phyloP scores from a whole-genome alignment of 2,113 vertebrate genomes.

The Oreochromis tanganicae region DNA sequence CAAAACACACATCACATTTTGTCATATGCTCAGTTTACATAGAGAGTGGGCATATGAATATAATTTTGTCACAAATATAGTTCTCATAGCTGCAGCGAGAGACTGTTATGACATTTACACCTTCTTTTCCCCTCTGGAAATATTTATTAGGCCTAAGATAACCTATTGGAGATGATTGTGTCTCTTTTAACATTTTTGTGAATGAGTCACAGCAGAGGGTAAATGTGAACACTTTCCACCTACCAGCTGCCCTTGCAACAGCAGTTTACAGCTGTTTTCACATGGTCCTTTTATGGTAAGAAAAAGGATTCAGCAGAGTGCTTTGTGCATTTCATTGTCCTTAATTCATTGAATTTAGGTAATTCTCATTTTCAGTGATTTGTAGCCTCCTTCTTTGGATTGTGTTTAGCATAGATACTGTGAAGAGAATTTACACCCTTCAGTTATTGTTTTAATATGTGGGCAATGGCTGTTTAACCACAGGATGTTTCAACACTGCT shows the following conservation, averaged over 20 bases:
- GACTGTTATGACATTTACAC: not conserved
- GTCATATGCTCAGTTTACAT: not conserved
- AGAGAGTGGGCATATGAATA: fast-evolving
- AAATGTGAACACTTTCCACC: not conserved
- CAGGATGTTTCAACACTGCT: not conserved
- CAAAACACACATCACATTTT: not conserved
- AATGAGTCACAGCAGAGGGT: not conserved
- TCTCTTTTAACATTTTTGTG: not conserved
- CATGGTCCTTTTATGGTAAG: fast-evolving
- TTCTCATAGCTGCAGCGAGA: not conserved
- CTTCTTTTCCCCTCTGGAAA: not conserved
- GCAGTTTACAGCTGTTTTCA: not conserved
- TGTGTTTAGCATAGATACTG: not conserved
- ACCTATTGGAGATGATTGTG: not conserved
- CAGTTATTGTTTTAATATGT: not conserved
- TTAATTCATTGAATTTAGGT: not conserved
- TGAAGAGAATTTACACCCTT: not conserved
- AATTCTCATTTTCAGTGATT: not conserved
- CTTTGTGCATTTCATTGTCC: not conserved
- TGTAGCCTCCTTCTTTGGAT: not conserved
- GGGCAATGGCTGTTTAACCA: not conserved
- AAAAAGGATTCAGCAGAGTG: not conserved
- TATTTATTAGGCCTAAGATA: not conserved
- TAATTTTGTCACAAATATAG: not conserved
- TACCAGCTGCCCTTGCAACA: not conserved